Conservation (phyloP, 2,888 invertebrate genomes). For the Caenorhabditis japonica region DNA sequence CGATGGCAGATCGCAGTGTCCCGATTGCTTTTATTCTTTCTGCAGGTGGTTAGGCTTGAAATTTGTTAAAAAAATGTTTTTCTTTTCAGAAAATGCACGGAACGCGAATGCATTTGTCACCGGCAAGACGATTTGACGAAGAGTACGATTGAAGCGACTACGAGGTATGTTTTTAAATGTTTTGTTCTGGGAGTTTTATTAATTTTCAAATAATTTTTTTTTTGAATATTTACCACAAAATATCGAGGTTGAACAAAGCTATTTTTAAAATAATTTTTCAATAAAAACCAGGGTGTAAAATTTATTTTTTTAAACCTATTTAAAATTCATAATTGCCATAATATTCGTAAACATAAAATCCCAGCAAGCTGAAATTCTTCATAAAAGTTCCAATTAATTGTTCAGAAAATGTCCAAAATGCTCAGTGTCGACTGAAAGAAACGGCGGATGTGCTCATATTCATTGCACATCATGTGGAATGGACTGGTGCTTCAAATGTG, state of each 20-base stretch:
- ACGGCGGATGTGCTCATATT: conserved; percentile 75
- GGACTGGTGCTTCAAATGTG: conserved; percentile 72
- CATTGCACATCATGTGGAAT: conserved; percentile 66
- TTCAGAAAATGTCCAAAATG: conserved; percentile 69
- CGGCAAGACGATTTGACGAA: conserved; percentile 35
- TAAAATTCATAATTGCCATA: no score
- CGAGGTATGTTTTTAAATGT: no score
- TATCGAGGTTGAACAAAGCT: no score
- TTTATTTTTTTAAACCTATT: no score
- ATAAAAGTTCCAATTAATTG: no score
- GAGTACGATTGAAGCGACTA: conserved; percentile 46
- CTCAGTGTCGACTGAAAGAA: conserved; percentile 64
- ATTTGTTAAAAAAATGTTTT: neutral
- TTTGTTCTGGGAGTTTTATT: no score
- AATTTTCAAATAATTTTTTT: no score
- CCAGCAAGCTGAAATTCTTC: no score
- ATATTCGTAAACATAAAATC: no score
- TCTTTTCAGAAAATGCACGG: conserved; percentile 32
- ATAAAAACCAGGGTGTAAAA: no score
- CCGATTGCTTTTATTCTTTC: conserved; percentile 61
- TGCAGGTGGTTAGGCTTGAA: conserved; percentile 45
- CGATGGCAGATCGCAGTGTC: conserved; percentile 60
- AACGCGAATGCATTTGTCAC: conserved; percentile 38
- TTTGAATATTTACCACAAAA: no score
- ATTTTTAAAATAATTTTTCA: no score